A percentile compares a stretch with the other conserved stretches of the same genome.
Evolutionary conservation across 2,888 invertebrate species (phyloP).

Genomic region (Latrodectus hesperus): DNA sequence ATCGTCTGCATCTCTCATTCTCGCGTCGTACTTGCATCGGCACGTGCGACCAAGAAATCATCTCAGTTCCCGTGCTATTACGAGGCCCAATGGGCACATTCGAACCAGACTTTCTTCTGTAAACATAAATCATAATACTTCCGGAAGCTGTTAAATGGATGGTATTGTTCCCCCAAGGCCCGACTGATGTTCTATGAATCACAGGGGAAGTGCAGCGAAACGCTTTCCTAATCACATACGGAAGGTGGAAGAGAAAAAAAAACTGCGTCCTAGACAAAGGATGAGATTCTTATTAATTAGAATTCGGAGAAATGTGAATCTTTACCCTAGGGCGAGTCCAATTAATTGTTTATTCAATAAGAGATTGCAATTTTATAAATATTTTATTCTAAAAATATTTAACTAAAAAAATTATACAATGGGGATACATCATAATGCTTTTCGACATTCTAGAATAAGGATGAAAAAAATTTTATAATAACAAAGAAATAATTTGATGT

Average conservation of each 20-base stretch:
- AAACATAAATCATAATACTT: slow-evolving; percentile 64
- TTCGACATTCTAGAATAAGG: too few species aligned
- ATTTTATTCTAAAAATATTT: too few species aligned
- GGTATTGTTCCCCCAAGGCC: slow-evolving; percentile 55
- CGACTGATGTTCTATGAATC: slow-evolving; percentile 29
- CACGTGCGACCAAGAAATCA: slow-evolving; percentile 28
- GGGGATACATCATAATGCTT: too few species aligned
- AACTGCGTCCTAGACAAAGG: slow-evolving; percentile 10
- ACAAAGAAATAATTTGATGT: too few species aligned
- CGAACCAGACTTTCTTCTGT: slow-evolving; percentile 36
- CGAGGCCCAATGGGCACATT: slow-evolving; percentile 60
- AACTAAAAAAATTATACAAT: too few species aligned
- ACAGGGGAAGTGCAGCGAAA: background rate
- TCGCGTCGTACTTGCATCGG: slow-evolving; percentile 1
- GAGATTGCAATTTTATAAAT: too few species aligned
- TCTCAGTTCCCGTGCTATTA: slow-evolving; percentile 29
- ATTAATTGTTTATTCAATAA: slow-evolving; percentile 58
- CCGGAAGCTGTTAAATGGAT: slow-evolving; percentile 58
- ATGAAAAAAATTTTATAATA: too few species aligned
- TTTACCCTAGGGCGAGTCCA: slow-evolving; percentile 22
- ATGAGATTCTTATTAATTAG: slow-evolving; percentile 39
- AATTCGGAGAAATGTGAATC: slow-evolving; percentile 57
- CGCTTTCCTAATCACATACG: background rate
- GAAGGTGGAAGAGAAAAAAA: background rate
- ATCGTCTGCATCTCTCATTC: slow-evolving; percentile 10